Evolutionary conservation across 2,113 vertebrate genomes (phyloP).

Genomic region (Brienomyrus brachyistius): DNA sequence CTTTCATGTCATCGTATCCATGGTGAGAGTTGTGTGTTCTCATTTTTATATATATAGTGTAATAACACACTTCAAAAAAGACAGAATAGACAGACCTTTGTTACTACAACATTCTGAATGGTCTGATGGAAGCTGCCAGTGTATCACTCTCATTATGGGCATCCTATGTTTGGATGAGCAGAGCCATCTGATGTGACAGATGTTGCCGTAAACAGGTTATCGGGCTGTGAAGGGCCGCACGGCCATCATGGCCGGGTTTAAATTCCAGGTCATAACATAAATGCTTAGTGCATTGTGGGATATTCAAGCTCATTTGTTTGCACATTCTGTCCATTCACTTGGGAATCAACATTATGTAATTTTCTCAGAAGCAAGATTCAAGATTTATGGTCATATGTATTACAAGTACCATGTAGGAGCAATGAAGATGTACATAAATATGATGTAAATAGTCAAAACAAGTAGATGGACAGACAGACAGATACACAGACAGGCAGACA

Average conservation of each 20-base stretch:
- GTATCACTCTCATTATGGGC: constrained; percentile 46
- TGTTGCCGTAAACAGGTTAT: constrained; percentile 69
- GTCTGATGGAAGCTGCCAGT: constrained; percentile 8
- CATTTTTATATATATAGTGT: background rate
- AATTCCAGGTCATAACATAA: constrained; percentile 63
- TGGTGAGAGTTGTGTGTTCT: background rate
- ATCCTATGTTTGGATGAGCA: constrained; percentile 63
- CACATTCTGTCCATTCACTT: background rate
- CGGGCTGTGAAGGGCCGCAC: constrained; percentile 61
- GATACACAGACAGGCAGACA: background rate
- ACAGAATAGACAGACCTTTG: background rate
- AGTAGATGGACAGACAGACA: background rate
- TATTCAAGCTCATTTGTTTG: background rate
- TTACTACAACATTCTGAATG: background rate
- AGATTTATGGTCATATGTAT: background rate
- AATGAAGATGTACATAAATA: background rate
- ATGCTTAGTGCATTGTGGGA: background rate
- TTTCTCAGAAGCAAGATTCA: background rate
- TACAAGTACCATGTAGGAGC: background rate
- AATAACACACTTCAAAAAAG: background rate
- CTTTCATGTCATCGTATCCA: background rate
- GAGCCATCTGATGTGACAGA: constrained; percentile 70
- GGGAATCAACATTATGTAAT: background rate
- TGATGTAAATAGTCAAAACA: background rate
- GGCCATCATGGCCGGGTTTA: constrained; percentile 46